These are phyloP conservation scores for Ornithoptera alexandrae DNA, from an alignment of 2,888 invertebrate genomes.

Conservation along the genomic window DNA sequence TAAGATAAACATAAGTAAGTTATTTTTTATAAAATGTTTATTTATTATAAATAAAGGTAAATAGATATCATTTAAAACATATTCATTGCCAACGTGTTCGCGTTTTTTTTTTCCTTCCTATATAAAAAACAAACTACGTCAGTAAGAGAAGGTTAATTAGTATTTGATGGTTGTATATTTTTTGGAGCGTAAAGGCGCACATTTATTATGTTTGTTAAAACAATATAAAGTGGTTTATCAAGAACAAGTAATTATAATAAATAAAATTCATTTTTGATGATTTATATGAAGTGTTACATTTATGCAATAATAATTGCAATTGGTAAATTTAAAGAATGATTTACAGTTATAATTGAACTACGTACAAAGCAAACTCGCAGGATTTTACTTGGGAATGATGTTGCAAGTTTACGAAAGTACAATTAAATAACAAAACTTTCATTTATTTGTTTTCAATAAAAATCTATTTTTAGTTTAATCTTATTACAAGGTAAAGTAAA, in stretches of 20 bases:
- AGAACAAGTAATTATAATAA: not conserved
- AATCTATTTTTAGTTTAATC: too few relatives aligned
- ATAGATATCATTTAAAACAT: not conserved
- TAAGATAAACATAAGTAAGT: constrained; percentile 3
- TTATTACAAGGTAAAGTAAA: too few relatives aligned
- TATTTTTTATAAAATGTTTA: not conserved
- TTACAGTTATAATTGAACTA: too few relatives aligned
- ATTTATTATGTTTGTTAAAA: not conserved
- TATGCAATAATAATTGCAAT: not conserved
- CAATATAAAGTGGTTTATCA: not conserved
- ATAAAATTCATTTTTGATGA: not conserved
- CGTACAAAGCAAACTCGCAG: too few relatives aligned
- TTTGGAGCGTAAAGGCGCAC: not conserved
- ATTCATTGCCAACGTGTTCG: not conserved
- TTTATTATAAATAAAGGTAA: not conserved
- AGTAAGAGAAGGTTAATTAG: not conserved
- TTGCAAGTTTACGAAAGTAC: too few relatives aligned
- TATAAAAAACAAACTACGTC: not conserved
- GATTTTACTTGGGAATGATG: too few relatives aligned
- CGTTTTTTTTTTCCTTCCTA: not conserved
- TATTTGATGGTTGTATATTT: not conserved
- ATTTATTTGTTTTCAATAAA: too few relatives aligned
- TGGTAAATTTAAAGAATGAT: too few relatives aligned
- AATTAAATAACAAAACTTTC: too few relatives aligned
- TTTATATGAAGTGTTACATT: not conserved